Evolutionary conservation across 2,113 vertebrate genomes (phyloP).

Genomic region (Alouatta palliata): DNA sequence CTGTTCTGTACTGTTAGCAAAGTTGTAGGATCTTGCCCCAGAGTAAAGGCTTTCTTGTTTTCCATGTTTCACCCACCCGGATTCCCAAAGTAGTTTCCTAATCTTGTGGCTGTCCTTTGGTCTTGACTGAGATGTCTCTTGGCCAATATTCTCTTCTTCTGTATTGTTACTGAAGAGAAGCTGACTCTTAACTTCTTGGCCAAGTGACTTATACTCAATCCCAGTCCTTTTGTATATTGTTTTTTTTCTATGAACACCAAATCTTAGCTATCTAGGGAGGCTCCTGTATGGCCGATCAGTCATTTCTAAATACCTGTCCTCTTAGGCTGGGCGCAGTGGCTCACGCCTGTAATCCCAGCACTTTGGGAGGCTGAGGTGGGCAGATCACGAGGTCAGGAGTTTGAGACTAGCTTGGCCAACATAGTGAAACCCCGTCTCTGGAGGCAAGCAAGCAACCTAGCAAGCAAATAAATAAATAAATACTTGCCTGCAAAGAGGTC

Average conservation of each 20-base stretch:
- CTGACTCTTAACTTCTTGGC: neutral
- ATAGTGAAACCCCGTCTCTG: no score
- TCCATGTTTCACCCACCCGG: neutral
- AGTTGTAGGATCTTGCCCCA: neutral
- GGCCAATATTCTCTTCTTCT: neutral
- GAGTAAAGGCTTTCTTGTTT: neutral
- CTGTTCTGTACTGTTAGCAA: neutral
- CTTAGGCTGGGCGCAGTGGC: no score
- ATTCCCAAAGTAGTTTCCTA: neutral
- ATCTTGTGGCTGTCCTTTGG: neutral
- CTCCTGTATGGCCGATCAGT: neutral
- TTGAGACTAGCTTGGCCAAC: no score
- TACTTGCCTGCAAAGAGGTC: no score
- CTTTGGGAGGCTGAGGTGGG: no score
- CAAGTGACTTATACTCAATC: neutral
- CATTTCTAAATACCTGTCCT: neutral
- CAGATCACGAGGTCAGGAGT: no score
- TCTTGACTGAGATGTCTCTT: neutral
- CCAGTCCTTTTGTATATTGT: neutral
- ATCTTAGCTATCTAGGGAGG: neutral
- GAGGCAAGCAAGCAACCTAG: no score
- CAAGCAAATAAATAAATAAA: no score
- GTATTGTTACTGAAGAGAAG: neutral
- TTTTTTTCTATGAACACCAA: constrained; percentile 14
- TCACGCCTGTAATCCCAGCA: no score